Percentiles rank a stretch among this genome's conserved stretches.
Conservation (phyloP, 1,140 invertebrate species). For the Solenopsis fugax region DNA sequence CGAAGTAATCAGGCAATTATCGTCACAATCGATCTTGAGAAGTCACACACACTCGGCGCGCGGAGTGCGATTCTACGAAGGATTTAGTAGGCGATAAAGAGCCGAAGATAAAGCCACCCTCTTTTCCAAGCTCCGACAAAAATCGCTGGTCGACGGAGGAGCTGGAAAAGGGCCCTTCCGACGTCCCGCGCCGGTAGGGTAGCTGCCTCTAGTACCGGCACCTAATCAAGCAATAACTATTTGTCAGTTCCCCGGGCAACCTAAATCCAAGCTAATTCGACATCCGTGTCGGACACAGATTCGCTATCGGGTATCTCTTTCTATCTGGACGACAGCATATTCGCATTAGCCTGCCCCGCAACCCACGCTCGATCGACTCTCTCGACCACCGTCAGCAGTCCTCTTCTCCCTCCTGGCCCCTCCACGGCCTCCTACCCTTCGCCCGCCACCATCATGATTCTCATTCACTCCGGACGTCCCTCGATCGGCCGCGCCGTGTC, state of each 20-base stretch:
- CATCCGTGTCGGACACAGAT: conserved; percentile 87
- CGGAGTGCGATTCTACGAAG: conserved; percentile 8
- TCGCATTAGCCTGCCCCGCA: conserved; percentile 86
- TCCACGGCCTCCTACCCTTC: conserved; percentile 53
- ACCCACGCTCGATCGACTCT: conserved; percentile 86
- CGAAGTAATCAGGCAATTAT: conserved; percentile 43
- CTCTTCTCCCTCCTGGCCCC: conserved; percentile 71
- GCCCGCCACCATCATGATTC: conserved; percentile 72
- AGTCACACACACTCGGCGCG: conserved; percentile 4
- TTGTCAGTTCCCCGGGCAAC: conserved; percentile 87
- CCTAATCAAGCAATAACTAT: conserved; percentile 88
- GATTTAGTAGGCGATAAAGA: conserved; percentile 61
- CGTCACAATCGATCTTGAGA: conserved; percentile 33
- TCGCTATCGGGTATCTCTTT: conserved; percentile 87
- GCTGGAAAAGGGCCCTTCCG: conserved; percentile 36
- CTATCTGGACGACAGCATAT: conserved; percentile 87
- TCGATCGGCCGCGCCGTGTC: conserved; percentile 34
- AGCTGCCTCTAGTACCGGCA: conserved; percentile 82
- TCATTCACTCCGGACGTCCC: conserved; percentile 69
- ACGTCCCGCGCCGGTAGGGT: conserved; percentile 67
- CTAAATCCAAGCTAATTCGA: conserved; percentile 88
- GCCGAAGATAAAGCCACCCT: conserved; percentile 48
- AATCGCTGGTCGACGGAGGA: conserved; percentile 36
- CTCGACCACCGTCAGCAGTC: conserved; percentile 81
- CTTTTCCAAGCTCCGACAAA: conserved; percentile 40